These are phyloP conservation scores for Corvus cornix DNA, from an alignment of 2,113 vertebrate genomes.

Conservation along the genomic window DNA sequence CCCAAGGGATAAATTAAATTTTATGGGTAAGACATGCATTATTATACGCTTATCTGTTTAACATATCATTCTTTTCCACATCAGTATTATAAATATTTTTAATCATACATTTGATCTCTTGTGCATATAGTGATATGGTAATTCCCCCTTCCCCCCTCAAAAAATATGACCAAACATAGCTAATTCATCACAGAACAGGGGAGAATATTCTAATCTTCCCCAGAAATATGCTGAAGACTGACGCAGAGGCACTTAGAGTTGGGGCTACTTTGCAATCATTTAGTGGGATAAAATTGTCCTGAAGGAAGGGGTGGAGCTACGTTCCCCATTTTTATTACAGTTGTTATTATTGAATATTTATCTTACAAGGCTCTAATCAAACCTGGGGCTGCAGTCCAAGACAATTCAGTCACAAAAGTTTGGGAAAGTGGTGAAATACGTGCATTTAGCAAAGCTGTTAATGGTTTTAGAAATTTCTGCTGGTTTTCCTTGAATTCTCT, in stretches of 20 bases:
- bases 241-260: slow-evolving; percentile 21
- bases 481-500: background rate
- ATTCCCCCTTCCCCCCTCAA: slow-evolving; percentile 61
- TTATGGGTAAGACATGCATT: slow-evolving; percentile 80
- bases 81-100: slow-evolving; percentile 78
- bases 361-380: background rate
- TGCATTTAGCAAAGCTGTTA: background rate
- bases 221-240: slow-evolving; percentile 37
- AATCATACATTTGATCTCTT: slow-evolving; percentile 75
- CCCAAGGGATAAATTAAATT: slow-evolving; percentile 80
- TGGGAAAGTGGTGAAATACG: background rate
- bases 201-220: slow-evolving; percentile 54
- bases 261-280: slow-evolving; percentile 1
- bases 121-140: slow-evolving; percentile 60
- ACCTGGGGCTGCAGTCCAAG: background rate
- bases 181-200: slow-evolving; percentile 67
- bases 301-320: slow-evolving; percentile 2
- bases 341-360: background rate
- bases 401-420: background rate
- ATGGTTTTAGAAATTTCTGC: background rate
- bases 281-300: slow-evolving; percentile 10
- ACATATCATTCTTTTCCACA: slow-evolving; percentile 77
- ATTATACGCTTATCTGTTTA: slow-evolving; percentile 78
- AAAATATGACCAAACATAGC: slow-evolving; percentile 53
- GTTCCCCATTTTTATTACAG: background rate